Evolutionary conservation across 1,140 invertebrate species (phyloP), one percentile per base, ranked within the genome.

Genomic region (Maconellicoccus hirsutus): DNA sequence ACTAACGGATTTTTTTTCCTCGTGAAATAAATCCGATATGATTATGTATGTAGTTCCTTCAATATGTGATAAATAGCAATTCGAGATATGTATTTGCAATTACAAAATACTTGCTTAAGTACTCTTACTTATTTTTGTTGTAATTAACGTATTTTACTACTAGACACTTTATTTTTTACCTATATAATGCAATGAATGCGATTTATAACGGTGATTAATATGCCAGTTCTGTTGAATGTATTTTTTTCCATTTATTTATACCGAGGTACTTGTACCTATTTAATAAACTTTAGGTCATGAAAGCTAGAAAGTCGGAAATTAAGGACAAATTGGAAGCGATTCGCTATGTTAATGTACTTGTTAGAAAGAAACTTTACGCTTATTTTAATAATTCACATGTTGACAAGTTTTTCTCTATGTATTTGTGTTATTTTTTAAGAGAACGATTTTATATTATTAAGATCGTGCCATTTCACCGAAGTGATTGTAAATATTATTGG

Each of bases 211-310:
- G 42, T 52, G 42, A 52, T 52, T 52, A 16, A 52, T 16, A 52
- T 52, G 42, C 42, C 42, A 52, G 42, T 52, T 52, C 42, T 52
- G n/a, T 52, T 52, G 42, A 52, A 52, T 52, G n/a, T 52, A 52
- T 52, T 52, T 52, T 52, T 52, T 52, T 52, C 12, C 12, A 12
- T 33, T 33, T 33, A 6, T 33, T 33, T 6, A 6, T 33, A 12
- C 29, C 29, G n/a, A n/a, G n/a, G n/a, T 52, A 52, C n/a, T 52
- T 52, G 2, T 52, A 52, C n/a, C 6, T 52, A 52, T 3, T 52
- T 52, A 14, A 33, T 52, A 19, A 16, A 16, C 42, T 52, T 4
- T 52, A 52, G 6, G 12, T 52, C n/a, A 8, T 14, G 6, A 52
- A 52, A 33, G 29, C 12, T 33, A 3, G 29, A n/a, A n/a, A n/a